Conservation (phyloP, 2,888 invertebrate genomes). For the Brenthis daphne region DNA sequence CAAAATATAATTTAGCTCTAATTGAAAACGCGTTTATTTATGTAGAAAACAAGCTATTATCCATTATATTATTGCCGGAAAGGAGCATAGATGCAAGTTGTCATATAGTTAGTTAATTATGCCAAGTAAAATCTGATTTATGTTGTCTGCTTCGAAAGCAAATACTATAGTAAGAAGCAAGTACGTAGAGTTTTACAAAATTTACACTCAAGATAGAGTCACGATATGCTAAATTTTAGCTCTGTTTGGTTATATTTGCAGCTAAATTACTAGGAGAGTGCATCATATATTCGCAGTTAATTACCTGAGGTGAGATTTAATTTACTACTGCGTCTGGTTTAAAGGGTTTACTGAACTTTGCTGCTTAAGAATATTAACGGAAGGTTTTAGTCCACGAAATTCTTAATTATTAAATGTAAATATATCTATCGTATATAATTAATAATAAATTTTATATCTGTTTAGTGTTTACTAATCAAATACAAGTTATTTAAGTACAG, state of each 20-base stretch:
- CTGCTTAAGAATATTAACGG: too few species aligned
- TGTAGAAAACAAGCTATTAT: slow-evolving; percentile 1
- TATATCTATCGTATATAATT: too few species aligned
- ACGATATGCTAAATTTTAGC: slow-evolving; percentile 9
- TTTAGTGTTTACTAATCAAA: too few species aligned
- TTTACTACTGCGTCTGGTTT: slow-evolving; percentile 18
- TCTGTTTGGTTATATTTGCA: slow-evolving; percentile 15
- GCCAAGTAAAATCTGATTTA: slow-evolving; percentile 60
- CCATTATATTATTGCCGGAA: background rate
- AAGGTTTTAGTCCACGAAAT: too few species aligned
- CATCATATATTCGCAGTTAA: slow-evolving; percentile 21
- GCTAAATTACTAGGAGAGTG: slow-evolving; percentile 19
- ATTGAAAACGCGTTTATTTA: background rate
- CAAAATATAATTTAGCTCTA: background rate
- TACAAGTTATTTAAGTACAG: too few species aligned
- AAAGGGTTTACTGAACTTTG: slow-evolving; percentile 1
- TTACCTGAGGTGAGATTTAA: slow-evolving; percentile 20
- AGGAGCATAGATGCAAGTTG: background rate
- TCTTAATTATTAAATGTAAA: too few species aligned
- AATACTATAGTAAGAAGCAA: background rate
- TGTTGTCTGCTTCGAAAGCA: slow-evolving; percentile 43
- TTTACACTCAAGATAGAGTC: slow-evolving; percentile 10
- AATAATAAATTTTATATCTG: too few species aligned
- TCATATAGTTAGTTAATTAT: slow-evolving; percentile 63
- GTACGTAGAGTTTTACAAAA: slow-evolving; percentile 9